A percentile compares a stretch with the other conserved stretches of the same genome.
Conservation (phyloP, 92 coral and sea anemone genomes). For the Meandrina meandrites region DNA sequence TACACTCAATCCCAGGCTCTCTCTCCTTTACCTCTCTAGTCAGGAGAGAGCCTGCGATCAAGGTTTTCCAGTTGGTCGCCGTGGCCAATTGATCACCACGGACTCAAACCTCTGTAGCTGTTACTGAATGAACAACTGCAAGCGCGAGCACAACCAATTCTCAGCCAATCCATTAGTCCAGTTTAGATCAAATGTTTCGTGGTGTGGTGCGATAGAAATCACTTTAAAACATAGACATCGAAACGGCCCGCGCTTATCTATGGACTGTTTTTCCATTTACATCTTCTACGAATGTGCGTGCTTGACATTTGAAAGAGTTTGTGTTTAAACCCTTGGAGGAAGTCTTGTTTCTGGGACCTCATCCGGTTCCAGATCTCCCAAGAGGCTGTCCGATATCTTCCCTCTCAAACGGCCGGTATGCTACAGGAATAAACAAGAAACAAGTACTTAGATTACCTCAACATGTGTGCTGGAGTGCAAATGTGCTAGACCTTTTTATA, state of each 20-base stretch:
- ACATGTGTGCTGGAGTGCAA: neutral
- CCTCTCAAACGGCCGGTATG: conserved; percentile 72
- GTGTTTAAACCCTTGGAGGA: conserved; percentile 40
- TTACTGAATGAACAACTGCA: too few relatives aligned
- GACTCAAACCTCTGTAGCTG: neutral
- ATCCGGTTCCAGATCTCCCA: conserved; percentile 66
- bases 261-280: neutral
- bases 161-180: too few relatives aligned
- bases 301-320: neutral
- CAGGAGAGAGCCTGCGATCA: too few relatives aligned
- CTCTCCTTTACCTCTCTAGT: too few relatives aligned
- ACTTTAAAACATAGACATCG: too few relatives aligned
- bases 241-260: neutral
- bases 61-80: too few relatives aligned
- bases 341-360: conserved; percentile 49
- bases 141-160: too few relatives aligned
- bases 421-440: conserved; percentile 28
- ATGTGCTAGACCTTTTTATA: neutral
- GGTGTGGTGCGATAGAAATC: too few relatives aligned
- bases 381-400: conserved; percentile 62
- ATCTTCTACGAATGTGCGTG: neutral
- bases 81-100: neutral
- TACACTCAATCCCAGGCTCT: too few relatives aligned
- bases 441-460: neutral
- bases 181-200: too few relatives aligned